Evolutionary conservation across 2,888 invertebrate genomes (phyloP).

Genomic region (Sminthurides aquaticus): DNA sequence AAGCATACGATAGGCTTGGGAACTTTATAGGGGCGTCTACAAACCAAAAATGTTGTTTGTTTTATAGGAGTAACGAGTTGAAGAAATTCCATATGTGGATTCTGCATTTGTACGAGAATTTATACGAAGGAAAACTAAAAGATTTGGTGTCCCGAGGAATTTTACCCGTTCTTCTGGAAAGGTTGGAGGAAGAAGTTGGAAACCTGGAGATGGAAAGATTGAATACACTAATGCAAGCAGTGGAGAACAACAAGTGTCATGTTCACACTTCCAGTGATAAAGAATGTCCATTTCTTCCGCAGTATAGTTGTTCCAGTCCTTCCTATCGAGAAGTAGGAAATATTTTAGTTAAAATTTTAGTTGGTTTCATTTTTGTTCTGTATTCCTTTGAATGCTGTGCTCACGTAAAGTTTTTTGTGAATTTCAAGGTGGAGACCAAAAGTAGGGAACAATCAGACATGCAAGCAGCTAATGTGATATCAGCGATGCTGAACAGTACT

Average conservation of each 20-base stretch:
- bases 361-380: too few species aligned
- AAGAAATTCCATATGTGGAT: conserved; percentile 16
- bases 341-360: background rate
- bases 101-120: conserved; percentile 15
- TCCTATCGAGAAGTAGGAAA: conserved; percentile 13
- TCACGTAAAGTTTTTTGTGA: background rate
- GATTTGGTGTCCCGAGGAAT: conserved; percentile 18
- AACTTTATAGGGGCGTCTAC: too few species aligned
- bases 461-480: background rate
- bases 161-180: conserved; percentile 6
- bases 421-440: conserved; percentile 5
- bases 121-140: conserved; percentile 17
- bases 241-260: conserved; percentile 15
- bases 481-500: background rate
- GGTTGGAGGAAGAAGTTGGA: conserved; percentile 12
- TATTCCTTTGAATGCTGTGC: too few species aligned
- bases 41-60: background rate
- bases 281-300: conserved; percentile 16
- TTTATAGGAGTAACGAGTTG: conserved; percentile 8
- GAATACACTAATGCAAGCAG: background rate
- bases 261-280: conserved; percentile 3
- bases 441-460: background rate
- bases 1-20: too few species aligned
- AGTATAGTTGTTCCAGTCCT: conserved; percentile 20
- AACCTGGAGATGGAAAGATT: conserved; percentile 10